phyloP scores from a whole-genome alignment of 2,113 vertebrate genomes.

The Mustela lutreola region DNA sequence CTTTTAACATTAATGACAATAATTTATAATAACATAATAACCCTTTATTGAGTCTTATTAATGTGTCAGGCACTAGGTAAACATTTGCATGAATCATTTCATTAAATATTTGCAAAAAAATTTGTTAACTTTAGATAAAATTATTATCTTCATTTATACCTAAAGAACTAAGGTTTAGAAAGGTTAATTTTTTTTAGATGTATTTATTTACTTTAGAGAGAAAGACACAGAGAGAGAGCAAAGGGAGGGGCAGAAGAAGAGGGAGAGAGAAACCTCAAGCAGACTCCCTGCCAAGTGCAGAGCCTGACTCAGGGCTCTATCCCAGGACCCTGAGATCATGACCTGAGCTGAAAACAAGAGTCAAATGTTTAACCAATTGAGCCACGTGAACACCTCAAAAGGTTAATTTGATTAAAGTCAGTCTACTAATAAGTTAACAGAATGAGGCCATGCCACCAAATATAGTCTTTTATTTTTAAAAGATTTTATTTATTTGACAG shows the following conservation, averaged over 20 bases:
- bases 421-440: background rate
- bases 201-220: background rate
- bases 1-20: slow-evolving; percentile 49
- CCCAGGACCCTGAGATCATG: background rate
- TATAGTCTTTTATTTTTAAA: background rate
- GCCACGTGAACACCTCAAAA: background rate
- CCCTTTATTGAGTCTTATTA: background rate
- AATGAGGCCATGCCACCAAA: background rate
- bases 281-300: background rate
- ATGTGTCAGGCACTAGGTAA: background rate
- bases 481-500: too few species aligned
- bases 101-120: background rate
- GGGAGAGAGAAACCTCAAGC: background rate
- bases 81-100: background rate
- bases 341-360: background rate
- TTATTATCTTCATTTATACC: slow-evolving; percentile 7
- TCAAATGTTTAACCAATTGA: background rate
- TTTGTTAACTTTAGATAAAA: slow-evolving; percentile 16
- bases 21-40: slow-evolving; percentile 14
- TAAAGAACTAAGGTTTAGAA: background rate
- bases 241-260: background rate
- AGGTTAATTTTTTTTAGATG: background rate
- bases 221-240: background rate
- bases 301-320: background rate
- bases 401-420: background rate